phyloP scores from a whole-genome alignment of 1,140 invertebrate genomes.

The Lordiphosa stackelbergi region DNA sequence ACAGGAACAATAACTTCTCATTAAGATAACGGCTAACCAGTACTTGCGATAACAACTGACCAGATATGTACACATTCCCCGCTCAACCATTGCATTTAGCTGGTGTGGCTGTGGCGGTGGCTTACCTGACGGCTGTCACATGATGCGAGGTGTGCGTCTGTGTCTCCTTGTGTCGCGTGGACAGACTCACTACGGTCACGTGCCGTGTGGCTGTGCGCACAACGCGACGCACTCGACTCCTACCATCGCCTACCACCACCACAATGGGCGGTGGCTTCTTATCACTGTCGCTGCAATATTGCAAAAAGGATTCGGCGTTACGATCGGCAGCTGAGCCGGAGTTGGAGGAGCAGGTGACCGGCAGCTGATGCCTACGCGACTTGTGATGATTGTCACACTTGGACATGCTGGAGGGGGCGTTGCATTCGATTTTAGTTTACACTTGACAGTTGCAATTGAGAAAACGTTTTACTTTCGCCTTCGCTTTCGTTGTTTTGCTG shows the following conservation, averaged over 20 bases:
- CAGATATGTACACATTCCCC: not conserved
- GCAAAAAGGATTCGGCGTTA: conserved; percentile 68
- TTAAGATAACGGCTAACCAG: conserved; percentile 35
- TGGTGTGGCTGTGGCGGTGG: not conserved
- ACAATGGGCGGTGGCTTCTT: conserved; percentile 74
- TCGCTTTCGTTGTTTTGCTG: conserved; percentile 38
- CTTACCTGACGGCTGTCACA: conserved; percentile 77
- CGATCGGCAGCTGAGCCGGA: conserved; percentile 29
- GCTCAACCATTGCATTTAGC: too few relatives aligned
- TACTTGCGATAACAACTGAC: conserved; percentile 12
- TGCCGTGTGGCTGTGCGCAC: conserved; percentile 74
- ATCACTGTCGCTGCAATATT: conserved; percentile 64
- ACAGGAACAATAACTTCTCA: conserved; percentile 27
- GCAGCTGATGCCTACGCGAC: conserved; percentile 46
- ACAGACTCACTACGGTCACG: conserved; percentile 76
- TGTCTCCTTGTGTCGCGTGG: conserved; percentile 75
- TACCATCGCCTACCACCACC: conserved; percentile 76
- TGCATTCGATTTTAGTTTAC: conserved; percentile 24
- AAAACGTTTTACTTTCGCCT: conserved; percentile 44
- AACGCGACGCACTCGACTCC: conserved; percentile 73
- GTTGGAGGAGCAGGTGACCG: conserved; percentile 18
- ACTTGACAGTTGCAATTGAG: conserved; percentile 16
- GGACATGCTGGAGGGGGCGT: conserved; percentile 19
- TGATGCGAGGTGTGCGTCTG: conserved; percentile 76
- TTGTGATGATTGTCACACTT: conserved; percentile 39